Percentiles rank a stretch among this genome's conserved stretches.
Evolutionary conservation across 2,888 invertebrate genomes (phyloP).

Genomic region (Adela reaumurella): DNA sequence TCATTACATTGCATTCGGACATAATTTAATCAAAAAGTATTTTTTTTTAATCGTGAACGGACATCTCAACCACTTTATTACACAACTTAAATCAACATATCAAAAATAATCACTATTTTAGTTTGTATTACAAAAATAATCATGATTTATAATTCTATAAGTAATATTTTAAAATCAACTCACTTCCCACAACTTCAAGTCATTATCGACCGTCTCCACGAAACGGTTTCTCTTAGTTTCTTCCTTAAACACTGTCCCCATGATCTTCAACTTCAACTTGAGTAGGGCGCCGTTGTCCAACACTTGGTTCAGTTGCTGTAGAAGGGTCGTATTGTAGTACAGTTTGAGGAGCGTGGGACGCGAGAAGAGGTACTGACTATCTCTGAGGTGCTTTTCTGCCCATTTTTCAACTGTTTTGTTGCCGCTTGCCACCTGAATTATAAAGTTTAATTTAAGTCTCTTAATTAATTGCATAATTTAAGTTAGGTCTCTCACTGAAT

Average conservation of each 20-base stretch:
- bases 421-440: conserved; percentile 63
- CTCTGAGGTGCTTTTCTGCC: conserved; percentile 65
- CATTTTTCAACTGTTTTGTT: conserved; percentile 72
- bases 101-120: too few relatives aligned
- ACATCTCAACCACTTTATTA: too few relatives aligned
- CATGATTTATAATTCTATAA: too few relatives aligned
- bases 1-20: too few relatives aligned
- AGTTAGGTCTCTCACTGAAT: too few relatives aligned
- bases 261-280: conserved; percentile 68
- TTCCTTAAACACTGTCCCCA: conserved; percentile 73
- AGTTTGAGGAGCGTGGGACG: conserved; percentile 76
- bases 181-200: conserved; percentile 77
- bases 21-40: too few relatives aligned
- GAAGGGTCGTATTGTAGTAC: conserved; percentile 67
- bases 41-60: too few relatives aligned
- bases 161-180: conserved; percentile 19
- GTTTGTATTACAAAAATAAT: too few relatives aligned
- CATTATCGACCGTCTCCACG: conserved; percentile 82
- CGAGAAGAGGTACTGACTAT: conserved; percentile 73
- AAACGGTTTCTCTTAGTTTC: conserved; percentile 67
- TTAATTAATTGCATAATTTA: too few relatives aligned
- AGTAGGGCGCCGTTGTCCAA: conserved; percentile 76
- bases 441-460: too few relatives aligned
- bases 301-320: conserved; percentile 65
- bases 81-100: too few relatives aligned